Base-by-base conservation (phyloP, 2,888 invertebrate species). In the Cecidostiba fungosa region DNA sequence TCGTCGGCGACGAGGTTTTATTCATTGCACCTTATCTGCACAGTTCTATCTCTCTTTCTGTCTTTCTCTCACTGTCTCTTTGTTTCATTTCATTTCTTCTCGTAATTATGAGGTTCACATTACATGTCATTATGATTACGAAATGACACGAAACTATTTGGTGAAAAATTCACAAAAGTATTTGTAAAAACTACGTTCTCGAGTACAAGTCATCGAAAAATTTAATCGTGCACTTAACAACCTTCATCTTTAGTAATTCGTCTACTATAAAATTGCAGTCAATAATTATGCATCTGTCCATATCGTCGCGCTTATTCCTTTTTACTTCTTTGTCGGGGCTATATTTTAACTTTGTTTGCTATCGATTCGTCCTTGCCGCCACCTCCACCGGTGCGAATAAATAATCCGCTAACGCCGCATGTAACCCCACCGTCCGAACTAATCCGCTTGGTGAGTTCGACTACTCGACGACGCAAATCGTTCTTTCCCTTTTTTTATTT, bases 21-120 rank as follows among this genome's bases (percentile, higher is more conserved):
- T n/a, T n/a, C 84, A 86, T 87, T 87, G 88, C 89, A 89, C 89
- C 82, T 88, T 89, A 86, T 88, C 85, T 89, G 87, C 87, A 88
- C 88, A 87, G 77, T 82, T 79, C 66, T 82, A 50, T 85, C 47
- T 85, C 39, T 78, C n/a, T 47, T 32, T 78, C 50, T 69, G n/a
- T 70, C 16, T 70, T 69, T 62, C 39, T 72, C 26, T 73, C 32
- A 29, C 23, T 76, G 26, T 66, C 66, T 47, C 14, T 39, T 32
- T 66, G 26, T 74, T 39, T 66, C 19, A 29, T 54, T 26, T 39
- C 26, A 66, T 62, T 10, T 26, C 16, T 3, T 47, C 32, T 19
- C 3, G 3, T 66, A 59, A 16, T 77, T 54, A 54, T 16, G 0
- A 54, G n/a, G 5, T 19, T 54, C 8, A 12, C 10, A 50, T 50